A percentile compares a stretch with the other conserved stretches of the same genome.
Conservation (phyloP, 2,888 invertebrate genomes). For the Calameuta filiformis region DNA sequence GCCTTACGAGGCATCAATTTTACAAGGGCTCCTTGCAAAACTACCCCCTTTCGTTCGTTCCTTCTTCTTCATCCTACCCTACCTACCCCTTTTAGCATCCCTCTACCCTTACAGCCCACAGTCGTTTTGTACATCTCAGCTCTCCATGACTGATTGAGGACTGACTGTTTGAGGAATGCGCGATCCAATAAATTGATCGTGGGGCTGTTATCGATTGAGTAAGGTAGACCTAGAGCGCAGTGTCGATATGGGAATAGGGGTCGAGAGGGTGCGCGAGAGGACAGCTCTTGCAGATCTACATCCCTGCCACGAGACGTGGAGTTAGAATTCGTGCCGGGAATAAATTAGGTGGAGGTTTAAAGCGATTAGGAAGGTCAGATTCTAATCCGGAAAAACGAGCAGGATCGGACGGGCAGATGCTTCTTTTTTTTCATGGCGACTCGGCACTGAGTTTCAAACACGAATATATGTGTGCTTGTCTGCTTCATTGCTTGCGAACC, state of each 20-base stretch:
- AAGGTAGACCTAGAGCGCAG: no score
- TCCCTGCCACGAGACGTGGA: constrained; percentile 3
- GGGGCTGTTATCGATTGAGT: no score
- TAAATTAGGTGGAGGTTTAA: constrained; percentile 42
- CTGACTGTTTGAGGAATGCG: no score
- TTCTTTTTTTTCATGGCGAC: constrained; percentile 12
- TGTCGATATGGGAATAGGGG: no score
- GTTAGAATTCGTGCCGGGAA: constrained; percentile 32
- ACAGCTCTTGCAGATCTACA: no score
- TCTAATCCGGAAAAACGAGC: constrained; percentile 44
- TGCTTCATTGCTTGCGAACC: no score
- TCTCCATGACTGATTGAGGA: no score
- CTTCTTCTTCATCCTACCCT: neutral
- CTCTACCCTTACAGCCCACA: no score
- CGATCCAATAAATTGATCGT: no score
- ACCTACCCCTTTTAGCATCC: no score
- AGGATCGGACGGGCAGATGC: constrained; percentile 38
- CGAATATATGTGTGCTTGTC: constrained; percentile 1
- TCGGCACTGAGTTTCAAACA: neutral
- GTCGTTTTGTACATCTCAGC: no score
- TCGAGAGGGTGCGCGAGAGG: no score
- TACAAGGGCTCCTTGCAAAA: neutral
- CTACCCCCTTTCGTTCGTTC: neutral
- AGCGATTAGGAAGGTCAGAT: constrained; percentile 48
- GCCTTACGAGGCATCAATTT: neutral